Base-by-base conservation (phyloP, 2,797 vertebrate species). In the Chelmon rostratus region DNA sequence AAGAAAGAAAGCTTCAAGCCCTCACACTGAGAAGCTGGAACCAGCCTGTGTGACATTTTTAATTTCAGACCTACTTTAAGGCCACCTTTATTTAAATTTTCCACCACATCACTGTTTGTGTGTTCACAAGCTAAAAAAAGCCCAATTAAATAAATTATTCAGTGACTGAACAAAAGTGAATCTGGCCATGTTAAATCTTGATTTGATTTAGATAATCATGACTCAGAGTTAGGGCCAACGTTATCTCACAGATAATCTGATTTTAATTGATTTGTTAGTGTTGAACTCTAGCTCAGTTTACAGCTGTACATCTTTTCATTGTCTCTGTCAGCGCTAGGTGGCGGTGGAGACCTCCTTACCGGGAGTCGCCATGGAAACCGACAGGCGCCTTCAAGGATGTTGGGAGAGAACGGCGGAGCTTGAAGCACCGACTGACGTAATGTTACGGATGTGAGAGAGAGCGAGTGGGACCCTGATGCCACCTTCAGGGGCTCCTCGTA, bases 311-410 rank as follows among this genome's bases (percentile, higher is more conserved):
- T 21, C 12, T 23, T 18, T 3, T 42, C 0, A 6, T 5, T 54
- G 35, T 42, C 46, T 73, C 5, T 12, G 3, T 54, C 21, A 59
- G 1, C 93, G 19, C 88, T 83, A 91, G 93, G 81, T 89, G 94
- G 88, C 89, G 58, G 57, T 57, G 76, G 56, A 76, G 40, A 21
- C 61, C 52, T 76, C 66, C 28, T 46, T 1, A 76, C 11, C 1
- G 15, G 0, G 6, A 69, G 93, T 97, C 93, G 83, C 93, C 95
- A 96, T 96, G 94, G 95, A 94, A 96, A 96, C 96, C 89, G 66
- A 54, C 72, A 3, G 86, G 91, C 71, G 62, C 88, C 83, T 84
- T 89, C 91, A 92, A 93, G 92, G 94, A 94, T 90, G 88, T 68
- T 78, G 79, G 68, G 89, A 86, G 81, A 91, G 57, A 78, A 82